Conservation (phyloP, 2,888 invertebrate genomes). For the Nasonovia ribisnigri region DNA sequence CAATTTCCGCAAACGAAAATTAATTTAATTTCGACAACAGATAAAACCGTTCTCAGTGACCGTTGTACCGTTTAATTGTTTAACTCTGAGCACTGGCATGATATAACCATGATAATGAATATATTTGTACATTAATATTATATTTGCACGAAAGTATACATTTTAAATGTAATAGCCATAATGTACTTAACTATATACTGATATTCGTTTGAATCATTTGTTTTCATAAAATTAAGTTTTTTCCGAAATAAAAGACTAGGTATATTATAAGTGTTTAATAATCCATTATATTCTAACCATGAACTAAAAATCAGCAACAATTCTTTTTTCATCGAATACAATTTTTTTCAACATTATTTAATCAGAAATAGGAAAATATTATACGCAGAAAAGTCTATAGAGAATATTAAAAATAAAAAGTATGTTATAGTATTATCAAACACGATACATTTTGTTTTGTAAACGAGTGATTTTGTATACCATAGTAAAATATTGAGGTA, state of each 20-base stretch:
- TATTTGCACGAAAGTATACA: not conserved
- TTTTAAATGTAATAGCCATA: not conserved
- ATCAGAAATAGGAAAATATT: not conserved
- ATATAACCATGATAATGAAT: not conserved
- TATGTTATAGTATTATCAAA: not conserved
- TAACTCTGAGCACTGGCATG: not conserved
- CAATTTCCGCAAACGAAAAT: not conserved
- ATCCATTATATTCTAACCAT: not conserved
- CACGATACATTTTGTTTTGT: not conserved
- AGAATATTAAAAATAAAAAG: not conserved
- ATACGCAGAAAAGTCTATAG: not conserved
- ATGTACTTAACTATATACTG: not conserved
- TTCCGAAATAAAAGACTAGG: not conserved
- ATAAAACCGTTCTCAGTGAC: not conserved
- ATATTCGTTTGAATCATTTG: not conserved
- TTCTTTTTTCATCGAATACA: not conserved
- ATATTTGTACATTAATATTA: too few species aligned
- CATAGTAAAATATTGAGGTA: not conserved
- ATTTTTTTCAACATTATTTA: not conserved
- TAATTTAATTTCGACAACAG: conserved; percentile 9
- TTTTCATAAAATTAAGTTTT: not conserved
- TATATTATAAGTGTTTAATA: not conserved
- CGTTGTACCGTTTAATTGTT: conserved; percentile 33
- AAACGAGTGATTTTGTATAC: not conserved
- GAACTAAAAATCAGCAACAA: not conserved